Evolutionary conservation across 2,888 invertebrate species (phyloP), one percentile per base, ranked within the genome.

Genomic region (Notodonta dromedarius): DNA sequence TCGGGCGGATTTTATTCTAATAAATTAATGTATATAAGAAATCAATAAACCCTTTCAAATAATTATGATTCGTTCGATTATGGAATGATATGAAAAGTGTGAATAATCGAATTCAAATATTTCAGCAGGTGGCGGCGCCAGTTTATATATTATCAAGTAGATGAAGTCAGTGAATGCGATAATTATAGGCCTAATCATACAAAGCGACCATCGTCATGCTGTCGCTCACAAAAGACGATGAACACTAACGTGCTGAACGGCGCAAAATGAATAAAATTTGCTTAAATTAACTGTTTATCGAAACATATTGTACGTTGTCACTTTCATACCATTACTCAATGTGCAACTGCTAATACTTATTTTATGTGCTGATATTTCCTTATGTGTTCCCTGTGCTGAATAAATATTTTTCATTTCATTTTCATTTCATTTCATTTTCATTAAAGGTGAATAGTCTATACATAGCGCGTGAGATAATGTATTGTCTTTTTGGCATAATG

Each of bases 31-130:
- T 35, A 4, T 35, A 35, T 0, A 35, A 35, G 35, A 35, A 35
- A 35, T 7, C 35, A 1, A 2, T 35, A 7, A 35, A 35, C 6
- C 6, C 6, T 6, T 35, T 35, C 35, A 35, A 35, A 35, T 7
- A 4, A 35, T 35, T 35, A 35, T 35, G 7, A 35, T 35, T 35
- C 35, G 24, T 24, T 24, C 24, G 24, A 24, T 40, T 12, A 11
- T 42, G 9, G 8, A 42, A 9, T 11, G 9, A 11, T 42, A 42
- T 42, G 42, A 42, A 59, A 60, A 60, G 68, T 51, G 62, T 61
- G 54, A n/a, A 53, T 13, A 70, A 70, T 67, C 6, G 8, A 70
- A 65, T 39, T 52, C 59, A 65, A 60, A 67, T 68, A 52, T 8
- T 52, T 62, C 52, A 70, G 62, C 57, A 50, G 56, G 67, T 48